Conservation (phyloP, 2,797 vertebrate genomes). For the Thunnus albacares region DNA sequence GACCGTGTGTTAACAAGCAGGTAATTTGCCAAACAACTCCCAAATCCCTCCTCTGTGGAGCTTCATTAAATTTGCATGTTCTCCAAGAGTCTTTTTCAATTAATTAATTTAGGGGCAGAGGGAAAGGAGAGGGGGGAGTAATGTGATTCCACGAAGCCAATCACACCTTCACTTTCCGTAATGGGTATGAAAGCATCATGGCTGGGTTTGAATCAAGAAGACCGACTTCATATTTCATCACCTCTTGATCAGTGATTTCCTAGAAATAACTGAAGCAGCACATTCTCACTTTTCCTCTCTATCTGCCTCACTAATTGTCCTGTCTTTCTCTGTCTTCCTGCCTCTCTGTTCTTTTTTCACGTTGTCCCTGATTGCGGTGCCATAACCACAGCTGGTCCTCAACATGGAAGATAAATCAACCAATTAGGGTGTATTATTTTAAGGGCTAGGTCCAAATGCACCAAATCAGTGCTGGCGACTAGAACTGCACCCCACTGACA, state of each 20-base stretch:
- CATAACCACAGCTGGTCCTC: slow-evolving; percentile 78
- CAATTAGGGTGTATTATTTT: slow-evolving; percentile 78
- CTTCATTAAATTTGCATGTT: slow-evolving; percentile 85
- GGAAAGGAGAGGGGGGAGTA: slow-evolving; percentile 7
- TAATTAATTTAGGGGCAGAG: slow-evolving; percentile 68
- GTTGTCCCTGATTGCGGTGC: slow-evolving; percentile 54
- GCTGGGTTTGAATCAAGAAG: slow-evolving; percentile 18
- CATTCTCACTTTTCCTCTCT: neutral
- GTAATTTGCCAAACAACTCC: slow-evolving; percentile 85
- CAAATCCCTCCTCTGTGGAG: slow-evolving; percentile 78
- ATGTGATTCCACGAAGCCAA: slow-evolving; percentile 52
- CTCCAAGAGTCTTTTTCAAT: slow-evolving; percentile 74
- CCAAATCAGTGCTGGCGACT: slow-evolving; percentile 64
- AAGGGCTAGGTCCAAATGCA: slow-evolving; percentile 72
- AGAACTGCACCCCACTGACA: slow-evolving; percentile 45
- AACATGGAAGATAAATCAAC: slow-evolving; percentile 76
- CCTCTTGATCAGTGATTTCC: slow-evolving; percentile 3
- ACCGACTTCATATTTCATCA: slow-evolving; percentile 6
- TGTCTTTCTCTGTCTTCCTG: slow-evolving; percentile 23
- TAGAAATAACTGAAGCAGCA: neutral
- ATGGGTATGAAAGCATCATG: slow-evolving; percentile 18
- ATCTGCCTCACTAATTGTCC: slow-evolving; percentile 20
- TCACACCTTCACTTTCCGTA: slow-evolving; percentile 23
- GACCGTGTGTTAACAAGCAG: slow-evolving; percentile 82
- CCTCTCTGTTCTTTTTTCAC: neutral